Evolutionary conservation across 2,888 invertebrate species (phyloP), one percentile per base, ranked within the genome.

Genomic region (Drosophila neonasuta): DNA sequence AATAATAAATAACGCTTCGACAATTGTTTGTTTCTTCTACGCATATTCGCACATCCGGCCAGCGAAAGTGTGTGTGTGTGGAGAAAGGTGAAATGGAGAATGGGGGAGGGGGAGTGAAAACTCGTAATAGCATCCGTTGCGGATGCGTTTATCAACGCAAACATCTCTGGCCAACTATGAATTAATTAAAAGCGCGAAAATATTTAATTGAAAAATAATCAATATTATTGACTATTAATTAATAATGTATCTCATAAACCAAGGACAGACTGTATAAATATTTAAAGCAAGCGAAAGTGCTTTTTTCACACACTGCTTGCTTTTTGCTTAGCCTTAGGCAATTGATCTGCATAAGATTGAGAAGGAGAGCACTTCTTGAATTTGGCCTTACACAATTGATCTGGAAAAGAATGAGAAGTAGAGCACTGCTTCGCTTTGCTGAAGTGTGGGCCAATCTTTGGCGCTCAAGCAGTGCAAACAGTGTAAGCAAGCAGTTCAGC

Each of bases 161-260:
- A 61, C 39, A 55, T 46, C 54, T 13, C 20, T 15, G 60, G 15
- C 44, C 44, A 41, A 34, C 39, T 55, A 41, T 61, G 55, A 36
- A 62, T 48, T 56, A 62, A 62, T 62, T 62, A 62, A 56, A 34
- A 24, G 48, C 20, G 13, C 41, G 17, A 30, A 56, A 62, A 55
- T 20, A 13, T 36, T 56, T 34, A 62, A 62, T 62, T 62, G 48
- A 62, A 62, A 56, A 56, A 42, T 49, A 62, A 56, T 62, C 48
- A 46, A 62, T 55, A 39, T 48, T 39, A 61, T 61, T 15, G 55
- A 55, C 46, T 61, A 29, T 48, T 48, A 55, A 61, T 48, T 61
- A 48, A 55, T 55, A 36, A 54, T 48, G 45, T 52, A 15, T 4
- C 4, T 15, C 9, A 11, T 29, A 36, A 15, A 10, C 34, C 24